Conservation (phyloP, 2,797 vertebrate genomes). For the Amphiprion clarkii region DNA sequence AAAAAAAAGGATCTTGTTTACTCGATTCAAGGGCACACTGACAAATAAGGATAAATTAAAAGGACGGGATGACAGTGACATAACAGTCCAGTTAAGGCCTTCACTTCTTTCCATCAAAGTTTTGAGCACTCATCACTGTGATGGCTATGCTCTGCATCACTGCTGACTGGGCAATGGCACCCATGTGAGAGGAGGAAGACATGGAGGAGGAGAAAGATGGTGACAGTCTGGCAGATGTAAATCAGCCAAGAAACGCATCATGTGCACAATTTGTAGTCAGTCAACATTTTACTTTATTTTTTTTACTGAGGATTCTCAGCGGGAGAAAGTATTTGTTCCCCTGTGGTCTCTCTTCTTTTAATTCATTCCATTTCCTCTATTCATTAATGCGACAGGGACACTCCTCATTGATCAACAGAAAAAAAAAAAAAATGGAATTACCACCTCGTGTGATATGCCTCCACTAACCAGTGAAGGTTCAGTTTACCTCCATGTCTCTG, state of each 20-base stretch:
- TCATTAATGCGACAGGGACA: not conserved
- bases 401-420: not conserved
- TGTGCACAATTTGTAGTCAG: conserved; percentile 21
- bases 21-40: conserved; percentile 45
- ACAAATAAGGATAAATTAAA: conserved; percentile 43
- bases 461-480: not conserved
- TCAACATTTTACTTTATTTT: not conserved
- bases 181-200: conserved; percentile 42
- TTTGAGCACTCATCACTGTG: conserved; percentile 65
- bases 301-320: not conserved
- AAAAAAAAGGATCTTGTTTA: conserved; percentile 21
- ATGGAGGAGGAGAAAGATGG: conserved; percentile 28
- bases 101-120: conserved; percentile 53
- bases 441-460: not conserved
- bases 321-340: not conserved
- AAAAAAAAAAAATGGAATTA: not conserved
- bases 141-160: conserved; percentile 90
- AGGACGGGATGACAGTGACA: conserved; percentile 44
- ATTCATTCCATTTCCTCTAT: not conserved
- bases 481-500: too few species aligned
- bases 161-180: conserved; percentile 72
- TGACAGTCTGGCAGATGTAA: conserved; percentile 44
- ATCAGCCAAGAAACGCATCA: conserved; percentile 40
- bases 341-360: not conserved
- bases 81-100: conserved; percentile 44